These are phyloP conservation scores for Eupithecia tripunctaria DNA, from an alignment of 2,888 invertebrate genomes.

Conservation along the genomic window DNA sequence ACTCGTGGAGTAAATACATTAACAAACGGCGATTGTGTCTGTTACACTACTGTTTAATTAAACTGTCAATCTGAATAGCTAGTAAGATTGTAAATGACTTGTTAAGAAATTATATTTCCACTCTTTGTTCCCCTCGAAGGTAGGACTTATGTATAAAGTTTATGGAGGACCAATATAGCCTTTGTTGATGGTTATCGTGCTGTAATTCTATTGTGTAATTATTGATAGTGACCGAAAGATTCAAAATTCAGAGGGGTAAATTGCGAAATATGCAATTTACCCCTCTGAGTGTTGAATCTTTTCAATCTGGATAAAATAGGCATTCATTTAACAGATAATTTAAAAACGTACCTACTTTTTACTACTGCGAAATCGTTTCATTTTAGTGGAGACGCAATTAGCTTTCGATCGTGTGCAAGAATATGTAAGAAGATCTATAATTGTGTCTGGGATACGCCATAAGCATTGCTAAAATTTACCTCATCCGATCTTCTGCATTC, in stretches of 20 bases:
- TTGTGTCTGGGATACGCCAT: background rate
- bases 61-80: conserved; percentile 18
- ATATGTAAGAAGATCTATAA: background rate
- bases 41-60: conserved; percentile 1
- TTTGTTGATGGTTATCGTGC: conserved; percentile 38
- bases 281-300: background rate
- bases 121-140: conserved; percentile 29
- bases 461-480: background rate
- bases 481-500: background rate
- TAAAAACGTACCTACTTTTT: background rate
- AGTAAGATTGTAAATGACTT: conserved; percentile 36
- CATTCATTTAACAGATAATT: background rate
- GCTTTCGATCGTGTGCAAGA: background rate
- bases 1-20: background rate
- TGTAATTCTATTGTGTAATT: conserved; percentile 33
- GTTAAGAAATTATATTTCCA: conserved; percentile 36
- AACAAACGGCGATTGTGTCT: background rate
- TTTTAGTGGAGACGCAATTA: background rate
- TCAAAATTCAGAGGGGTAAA: no score
- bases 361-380: background rate
- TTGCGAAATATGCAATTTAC: background rate
- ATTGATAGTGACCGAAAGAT: conserved; percentile 18
- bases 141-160: conserved; percentile 41
- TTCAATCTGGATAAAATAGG: background rate
- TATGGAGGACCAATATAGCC: conserved; percentile 39